These are phyloP conservation scores for Hiodon tergisus DNA, from an alignment of 2,113 vertebrate genomes.

Conservation along the genomic window DNA sequence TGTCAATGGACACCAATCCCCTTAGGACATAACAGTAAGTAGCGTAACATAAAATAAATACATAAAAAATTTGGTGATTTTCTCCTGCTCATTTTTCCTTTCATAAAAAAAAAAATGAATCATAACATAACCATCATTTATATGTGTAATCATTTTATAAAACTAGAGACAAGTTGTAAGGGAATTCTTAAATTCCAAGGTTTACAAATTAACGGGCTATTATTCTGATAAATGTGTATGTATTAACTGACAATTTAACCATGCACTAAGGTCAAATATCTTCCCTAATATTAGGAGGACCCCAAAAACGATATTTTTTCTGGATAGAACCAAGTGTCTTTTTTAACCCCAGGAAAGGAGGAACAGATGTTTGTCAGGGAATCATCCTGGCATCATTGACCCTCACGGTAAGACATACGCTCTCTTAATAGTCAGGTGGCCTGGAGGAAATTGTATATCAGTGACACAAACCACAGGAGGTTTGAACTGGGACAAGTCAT, in stretches of 20 bases:
- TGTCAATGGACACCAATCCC: slow-evolving; percentile 39
- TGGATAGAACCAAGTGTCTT: background rate
- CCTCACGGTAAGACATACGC: slow-evolving; percentile 46
- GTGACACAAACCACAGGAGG: slow-evolving; percentile 57
- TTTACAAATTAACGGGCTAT: too few relatives aligned
- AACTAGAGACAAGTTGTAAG: background rate
- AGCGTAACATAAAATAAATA: slow-evolving; percentile 36
- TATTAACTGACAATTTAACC: too few relatives aligned
- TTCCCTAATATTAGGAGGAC: too few relatives aligned
- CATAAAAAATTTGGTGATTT: slow-evolving; percentile 30
- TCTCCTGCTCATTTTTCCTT: slow-evolving; percentile 28
- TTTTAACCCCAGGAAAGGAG: slow-evolving; percentile 4
- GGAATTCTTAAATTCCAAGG: too few relatives aligned
- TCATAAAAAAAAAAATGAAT: slow-evolving; percentile 26
- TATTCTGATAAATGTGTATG: too few relatives aligned
- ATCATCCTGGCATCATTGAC: slow-evolving; percentile 35
- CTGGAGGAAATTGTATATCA: slow-evolving; percentile 59
- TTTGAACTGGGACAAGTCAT: slow-evolving; percentile 57
- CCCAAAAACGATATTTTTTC: too few relatives aligned
- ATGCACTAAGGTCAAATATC: too few relatives aligned
- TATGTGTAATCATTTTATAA: background rate
- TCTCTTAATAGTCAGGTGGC: slow-evolving; percentile 60
- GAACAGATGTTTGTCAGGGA: slow-evolving; percentile 48
- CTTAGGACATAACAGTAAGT: slow-evolving; percentile 41
- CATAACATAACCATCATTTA: slow-evolving; percentile 4